These are phyloP conservation scores for Furcula furcula DNA, from an alignment of 2,888 invertebrate genomes.

Conservation along the genomic window DNA sequence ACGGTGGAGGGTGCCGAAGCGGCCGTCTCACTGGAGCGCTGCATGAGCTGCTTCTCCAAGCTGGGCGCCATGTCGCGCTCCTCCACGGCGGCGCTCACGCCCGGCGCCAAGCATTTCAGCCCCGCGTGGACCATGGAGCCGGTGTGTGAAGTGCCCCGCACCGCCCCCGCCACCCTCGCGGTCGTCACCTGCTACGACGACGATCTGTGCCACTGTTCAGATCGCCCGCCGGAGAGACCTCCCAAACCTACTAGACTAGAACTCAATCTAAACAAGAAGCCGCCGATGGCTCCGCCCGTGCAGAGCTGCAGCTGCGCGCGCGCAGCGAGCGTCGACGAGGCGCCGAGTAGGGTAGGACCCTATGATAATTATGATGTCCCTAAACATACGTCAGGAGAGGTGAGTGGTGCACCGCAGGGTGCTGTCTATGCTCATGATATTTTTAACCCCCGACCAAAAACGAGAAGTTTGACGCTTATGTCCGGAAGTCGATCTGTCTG, in stretches of 20 bases:
- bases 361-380: constrained; percentile 92
- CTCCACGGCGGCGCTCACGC: constrained; percentile 80
- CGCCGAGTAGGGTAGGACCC: constrained; percentile 69
- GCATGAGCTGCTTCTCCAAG: constrained; percentile 90
- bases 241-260: constrained; percentile 75
- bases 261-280: constrained; percentile 53
- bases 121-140: constrained; percentile 82
- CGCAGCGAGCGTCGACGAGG: constrained; percentile 36
- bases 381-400: constrained; percentile 80
- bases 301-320: constrained; percentile 44
- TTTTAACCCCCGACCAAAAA: no score
- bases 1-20: constrained; percentile 38
- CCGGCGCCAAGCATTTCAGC: constrained; percentile 73
- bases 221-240: constrained; percentile 81
- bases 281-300: constrained; percentile 43
- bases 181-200: constrained; percentile 43
- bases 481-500: no score
- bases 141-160: constrained; percentile 39
- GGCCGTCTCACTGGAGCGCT: constrained; percentile 78
- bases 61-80: constrained; percentile 87
- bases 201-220: constrained; percentile 41
- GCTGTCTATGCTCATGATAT: not conserved
- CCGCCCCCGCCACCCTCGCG: constrained; percentile 19
- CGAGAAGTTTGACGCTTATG: no score
- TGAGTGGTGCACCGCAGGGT: constrained; percentile 43